phyloP scores from a whole-genome alignment of 2,888 invertebrate species.

The Hirtodrosophila alboralis region DNA sequence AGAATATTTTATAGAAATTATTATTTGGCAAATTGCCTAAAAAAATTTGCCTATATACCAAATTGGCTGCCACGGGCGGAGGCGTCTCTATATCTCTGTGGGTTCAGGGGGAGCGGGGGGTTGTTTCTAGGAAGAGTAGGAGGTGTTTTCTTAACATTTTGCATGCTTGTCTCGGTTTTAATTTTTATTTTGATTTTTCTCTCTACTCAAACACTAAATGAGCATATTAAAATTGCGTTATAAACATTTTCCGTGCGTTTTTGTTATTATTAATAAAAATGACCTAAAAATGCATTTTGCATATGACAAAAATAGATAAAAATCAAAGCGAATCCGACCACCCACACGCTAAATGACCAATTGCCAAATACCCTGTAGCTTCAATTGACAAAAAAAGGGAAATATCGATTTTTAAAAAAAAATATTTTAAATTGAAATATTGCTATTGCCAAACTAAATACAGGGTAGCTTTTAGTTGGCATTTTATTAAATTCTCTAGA shows the following conservation, averaged over 20 bases:
- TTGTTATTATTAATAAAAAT: constrained; percentile 67
- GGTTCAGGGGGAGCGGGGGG: no score
- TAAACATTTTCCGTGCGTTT: constrained; percentile 33
- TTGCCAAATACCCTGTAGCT: constrained; percentile 9
- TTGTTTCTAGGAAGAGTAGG: no score
- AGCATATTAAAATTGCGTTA: constrained; percentile 57
- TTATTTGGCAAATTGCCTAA: constrained; percentile 61
- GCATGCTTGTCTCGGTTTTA: constrained; percentile 27
- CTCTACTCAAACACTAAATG: constrained; percentile 49
- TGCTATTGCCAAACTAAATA: background rate
- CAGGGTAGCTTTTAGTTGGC: background rate
- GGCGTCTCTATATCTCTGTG: constrained; percentile 18
- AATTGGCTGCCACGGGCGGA: constrained; percentile 35
- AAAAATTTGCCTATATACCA: constrained; percentile 19
- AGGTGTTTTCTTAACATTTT: constrained; percentile 11
- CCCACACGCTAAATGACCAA: background rate
- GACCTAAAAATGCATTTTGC: constrained; percentile 74
- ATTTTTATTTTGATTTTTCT: background rate
- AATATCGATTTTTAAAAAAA: no score
- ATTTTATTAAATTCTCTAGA: constrained; percentile 16
- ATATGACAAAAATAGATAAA: constrained; percentile 36
- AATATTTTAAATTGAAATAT: no score
- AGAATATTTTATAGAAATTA: constrained; percentile 59
- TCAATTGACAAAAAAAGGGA: no score
- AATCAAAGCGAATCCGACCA: constrained; percentile 15